Conservation (phyloP, 2,113 vertebrate species). For the Carettochelys insculpta region DNA sequence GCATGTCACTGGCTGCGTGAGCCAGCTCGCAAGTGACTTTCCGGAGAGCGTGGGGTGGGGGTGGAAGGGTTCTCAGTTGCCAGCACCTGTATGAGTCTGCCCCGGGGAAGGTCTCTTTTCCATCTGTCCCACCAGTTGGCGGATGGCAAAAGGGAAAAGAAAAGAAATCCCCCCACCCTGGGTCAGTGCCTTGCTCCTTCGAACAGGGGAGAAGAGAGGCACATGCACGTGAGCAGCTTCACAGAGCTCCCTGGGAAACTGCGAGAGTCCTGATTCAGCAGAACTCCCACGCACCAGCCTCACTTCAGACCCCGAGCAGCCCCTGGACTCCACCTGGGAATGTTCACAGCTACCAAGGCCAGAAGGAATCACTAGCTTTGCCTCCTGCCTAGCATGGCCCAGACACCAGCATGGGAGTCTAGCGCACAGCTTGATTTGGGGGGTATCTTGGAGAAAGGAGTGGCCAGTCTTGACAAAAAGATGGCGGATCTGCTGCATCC, state of each 20-base stretch:
- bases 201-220: background rate
- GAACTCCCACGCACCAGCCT: background rate
- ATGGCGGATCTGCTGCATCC: background rate
- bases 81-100: background rate
- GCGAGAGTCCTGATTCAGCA: background rate
- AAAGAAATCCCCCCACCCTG: background rate
- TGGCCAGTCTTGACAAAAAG: fast-evolving
- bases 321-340: background rate
- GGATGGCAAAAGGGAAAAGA: background rate
- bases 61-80: background rate
- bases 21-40: background rate
- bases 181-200: background rate
- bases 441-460: fast-evolving
- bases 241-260: background rate
- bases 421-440: background rate
- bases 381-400: background rate
- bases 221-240: background rate
- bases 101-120: background rate
- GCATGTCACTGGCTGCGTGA: background rate
- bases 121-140: background rate
- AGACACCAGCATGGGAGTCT: background rate
- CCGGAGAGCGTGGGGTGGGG: background rate
- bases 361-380: background rate
- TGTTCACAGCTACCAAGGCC: fast-evolving
- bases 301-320: background rate